Base-by-base conservation (phyloP, 2,797 vertebrate genomes). In the Hylomyscus alleni region DNA sequence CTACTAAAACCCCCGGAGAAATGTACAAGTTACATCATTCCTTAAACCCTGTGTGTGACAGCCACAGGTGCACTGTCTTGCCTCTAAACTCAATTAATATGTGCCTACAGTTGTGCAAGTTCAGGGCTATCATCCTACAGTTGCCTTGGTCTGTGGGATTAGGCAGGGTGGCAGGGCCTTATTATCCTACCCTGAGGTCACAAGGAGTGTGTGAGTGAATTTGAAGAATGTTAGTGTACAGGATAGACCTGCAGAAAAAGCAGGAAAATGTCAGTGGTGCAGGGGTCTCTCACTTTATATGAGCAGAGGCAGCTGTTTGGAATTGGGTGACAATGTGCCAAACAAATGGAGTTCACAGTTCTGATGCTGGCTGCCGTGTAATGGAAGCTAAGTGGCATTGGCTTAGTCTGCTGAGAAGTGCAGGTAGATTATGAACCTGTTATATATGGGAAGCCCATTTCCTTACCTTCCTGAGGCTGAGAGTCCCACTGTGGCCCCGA, bases 381-480 rank as follows among this genome's bases (percentile, higher is more conserved):
- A 60, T 7, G 40, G 77, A 52, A 11, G 14, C 24, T n/a, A 15
- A 0, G 52, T 10, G 26, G 73, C 17, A 1, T 3, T 50, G 44
- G 34, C 17, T 58, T 14, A 47, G 37, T 26, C 17, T 24, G 15
- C 60, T 56, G n/a, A 0, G 22, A 91, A 47, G 60, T 6, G 29
- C 17, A 40, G 29, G 40, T 8, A 62, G 17, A 31, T 6, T 26
- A 0, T 4, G 29, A 3, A 6, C 17, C 4, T 8, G 24, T 20
- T n/a, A 0, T 0, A 0, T 37, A 20, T 0, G 3, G 44, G 5
- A 34, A 26, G 14, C 1, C 29, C 12, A 60, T 3, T 54, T 52
- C 26, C 93, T 98, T 98, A 99, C 99, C 99, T 99, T 99, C 97
- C 97, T 99, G 77, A 99, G 99, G 97, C 98, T 98, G 88, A 98